phyloP scores from a whole-genome alignment of 1,140 invertebrate genomes.

The Gerris buenoi region DNA sequence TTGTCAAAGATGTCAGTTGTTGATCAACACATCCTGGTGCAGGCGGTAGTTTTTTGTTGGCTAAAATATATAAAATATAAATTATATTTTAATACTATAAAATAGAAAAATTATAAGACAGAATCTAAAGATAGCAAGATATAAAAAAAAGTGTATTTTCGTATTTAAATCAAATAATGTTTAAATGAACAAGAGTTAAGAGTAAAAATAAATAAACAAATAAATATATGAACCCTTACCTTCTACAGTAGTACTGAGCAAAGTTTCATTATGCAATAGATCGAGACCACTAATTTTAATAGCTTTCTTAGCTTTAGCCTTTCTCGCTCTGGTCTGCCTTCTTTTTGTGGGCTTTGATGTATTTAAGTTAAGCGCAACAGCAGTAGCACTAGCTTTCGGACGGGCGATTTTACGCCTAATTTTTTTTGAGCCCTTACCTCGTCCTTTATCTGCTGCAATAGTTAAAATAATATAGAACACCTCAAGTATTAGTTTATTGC shows the following conservation, averaged over 20 bases:
- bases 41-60: slow-evolving; percentile 49
- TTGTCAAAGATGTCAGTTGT: slow-evolving; percentile 56
- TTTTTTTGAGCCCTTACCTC: neutral
- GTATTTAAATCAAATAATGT: too few relatives aligned
- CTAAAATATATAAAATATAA: slow-evolving; percentile 27
- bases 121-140: too few relatives aligned
- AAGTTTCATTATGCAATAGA: slow-evolving; percentile 74
- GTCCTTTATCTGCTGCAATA: neutral
- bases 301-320: slow-evolving; percentile 42
- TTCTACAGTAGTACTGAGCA: slow-evolving; percentile 64
- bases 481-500: too few relatives aligned
- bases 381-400: neutral
- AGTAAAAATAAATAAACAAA: too few relatives aligned
- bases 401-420: neutral
- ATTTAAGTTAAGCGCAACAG: slow-evolving; percentile 23
- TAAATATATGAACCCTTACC: slow-evolving; percentile 30
- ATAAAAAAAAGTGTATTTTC: too few relatives aligned
- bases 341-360: slow-evolving; percentile 25
- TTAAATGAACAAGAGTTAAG: too few relatives aligned
- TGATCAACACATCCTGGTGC: slow-evolving; percentile 81
- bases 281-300: slow-evolving; percentile 71
- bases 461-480: too few relatives aligned
- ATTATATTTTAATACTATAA: too few relatives aligned
- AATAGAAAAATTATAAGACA: too few relatives aligned
- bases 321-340: slow-evolving; percentile 35